Evolutionary conservation across 2,888 invertebrate species (phyloP), one percentile per base, ranked within the genome.

Genomic region (Lithophane semibrunnea): DNA sequence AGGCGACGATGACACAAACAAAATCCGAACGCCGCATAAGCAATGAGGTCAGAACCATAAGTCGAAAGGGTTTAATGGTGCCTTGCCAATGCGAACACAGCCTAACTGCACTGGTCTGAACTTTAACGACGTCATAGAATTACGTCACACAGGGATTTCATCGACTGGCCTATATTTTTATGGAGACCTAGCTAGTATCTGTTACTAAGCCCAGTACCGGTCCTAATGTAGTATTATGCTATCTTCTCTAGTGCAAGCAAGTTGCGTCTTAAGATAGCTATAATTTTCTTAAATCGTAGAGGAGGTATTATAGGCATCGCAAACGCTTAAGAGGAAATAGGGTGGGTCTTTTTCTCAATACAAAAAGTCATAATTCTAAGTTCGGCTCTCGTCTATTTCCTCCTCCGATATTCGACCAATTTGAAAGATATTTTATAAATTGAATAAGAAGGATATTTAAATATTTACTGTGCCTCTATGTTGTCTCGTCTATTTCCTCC

Each of bases 31-130:
- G 74, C 72, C 77, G 85, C 77, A 73, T 71, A 60, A 64, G 21
- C 63, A 84, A 78, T 84, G 72, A 77, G 84, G 77, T 78, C 77
- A 73, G 44, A 42, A 54, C 65, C 63, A 70, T 82, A 81, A 67
- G 58, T 80, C 76, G 65, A 52, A 76, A 66, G 52, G 73, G 74
- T 81, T 58, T 72, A 67, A 72, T 77, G 68, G 66, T 75, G 82
- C 69, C 65, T 73, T 54, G 58, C 65, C 60, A 77, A 70, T 77
- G 71, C 47, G 71, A 24, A 63, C 69, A 80, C 64, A 47, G 54
- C 49, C 77, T 77, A 56, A 65, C 12, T 75, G 56, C 68, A 84
- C 58, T 71, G 58, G 37, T 70, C 66, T 66, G 29, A 61, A 66
- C 21, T 73, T 78, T 65, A 13, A 73, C 29, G 29, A 58, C 65